A percentile compares a stretch with the other conserved stretches of the same genome.
phyloP scores from a whole-genome alignment of 2,888 invertebrate species.

The Cecidostiba fungosa region DNA sequence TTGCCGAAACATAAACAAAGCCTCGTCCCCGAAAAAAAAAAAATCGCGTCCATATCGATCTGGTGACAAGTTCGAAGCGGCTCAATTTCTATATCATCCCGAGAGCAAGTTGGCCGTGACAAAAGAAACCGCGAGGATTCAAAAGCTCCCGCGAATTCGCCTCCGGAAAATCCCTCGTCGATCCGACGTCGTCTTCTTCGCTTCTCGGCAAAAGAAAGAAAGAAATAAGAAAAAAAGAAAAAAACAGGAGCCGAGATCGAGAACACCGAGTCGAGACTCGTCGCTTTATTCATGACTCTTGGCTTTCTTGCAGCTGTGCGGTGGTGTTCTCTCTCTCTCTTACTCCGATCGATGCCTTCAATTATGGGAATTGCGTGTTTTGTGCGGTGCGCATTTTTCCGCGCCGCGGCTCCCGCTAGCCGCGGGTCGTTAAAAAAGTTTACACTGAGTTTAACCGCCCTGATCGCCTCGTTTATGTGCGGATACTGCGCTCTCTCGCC shows the following conservation, averaged over 20 bases:
- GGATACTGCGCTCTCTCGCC: not conserved
- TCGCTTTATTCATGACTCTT: conserved; percentile 34
- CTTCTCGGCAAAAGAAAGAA: not conserved
- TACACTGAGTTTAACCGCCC: conserved; percentile 13
- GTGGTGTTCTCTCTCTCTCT: not conserved
- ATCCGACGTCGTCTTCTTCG: conserved; percentile 15
- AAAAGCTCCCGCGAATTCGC: conserved; percentile 22
- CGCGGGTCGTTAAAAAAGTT: conserved; percentile 18
- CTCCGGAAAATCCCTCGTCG: conserved; percentile 28
- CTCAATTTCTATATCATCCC: not conserved
- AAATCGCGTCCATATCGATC: no score
- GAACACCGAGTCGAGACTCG: not conserved
- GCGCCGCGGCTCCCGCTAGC: not conserved
- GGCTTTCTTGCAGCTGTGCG: not conserved
- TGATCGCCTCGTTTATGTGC: conserved; percentile 25
- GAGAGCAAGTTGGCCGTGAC: not conserved
- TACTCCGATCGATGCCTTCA: conserved; percentile 50
- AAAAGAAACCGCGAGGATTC: not conserved
- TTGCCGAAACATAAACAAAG: not conserved
- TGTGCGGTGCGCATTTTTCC: conserved; percentile 24
- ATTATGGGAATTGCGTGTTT: conserved; percentile 53
- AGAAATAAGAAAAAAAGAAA: not conserved
- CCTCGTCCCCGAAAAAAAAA: not conserved
- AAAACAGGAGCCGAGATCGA: not conserved
- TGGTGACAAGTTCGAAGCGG: not conserved